These are phyloP conservation scores for Hycleus cichorii DNA, from an alignment of 1,140 invertebrate species.

Conservation along the genomic window DNA sequence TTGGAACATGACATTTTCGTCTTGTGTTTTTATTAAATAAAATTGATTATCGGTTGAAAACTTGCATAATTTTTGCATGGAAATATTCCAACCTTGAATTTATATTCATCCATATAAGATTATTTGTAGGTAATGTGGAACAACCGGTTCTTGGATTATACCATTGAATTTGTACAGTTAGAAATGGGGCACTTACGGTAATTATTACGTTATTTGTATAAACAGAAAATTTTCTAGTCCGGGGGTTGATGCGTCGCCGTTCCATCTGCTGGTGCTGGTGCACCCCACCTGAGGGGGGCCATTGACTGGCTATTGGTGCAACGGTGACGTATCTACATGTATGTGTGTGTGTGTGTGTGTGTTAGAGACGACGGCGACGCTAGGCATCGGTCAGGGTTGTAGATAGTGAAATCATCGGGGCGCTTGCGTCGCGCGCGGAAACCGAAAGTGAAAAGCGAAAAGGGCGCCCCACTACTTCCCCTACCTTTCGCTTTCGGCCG, in stretches of 20 bases:
- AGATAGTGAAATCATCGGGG: slow-evolving; percentile 31
- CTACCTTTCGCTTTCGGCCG: slow-evolving; percentile 39
- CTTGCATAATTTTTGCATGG: too few species aligned
- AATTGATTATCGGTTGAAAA: too few species aligned
- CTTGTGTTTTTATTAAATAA: too few species aligned
- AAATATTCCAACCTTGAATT: not conserved
- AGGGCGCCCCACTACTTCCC: slow-evolving; percentile 27
- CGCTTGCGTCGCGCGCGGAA: slow-evolving; percentile 36
- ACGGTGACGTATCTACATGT: slow-evolving; percentile 5
- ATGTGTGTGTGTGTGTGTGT: not conserved
- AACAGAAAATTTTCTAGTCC: too few species aligned
- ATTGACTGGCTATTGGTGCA: slow-evolving; percentile 8
- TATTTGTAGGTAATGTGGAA: not conserved
- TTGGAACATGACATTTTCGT: too few species aligned
- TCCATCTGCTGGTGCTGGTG: not conserved
- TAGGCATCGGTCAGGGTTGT: slow-evolving; percentile 32
- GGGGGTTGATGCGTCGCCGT: too few species aligned
- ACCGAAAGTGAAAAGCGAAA: slow-evolving; percentile 41
- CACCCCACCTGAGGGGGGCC: slow-evolving; percentile 16
- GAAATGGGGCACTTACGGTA: too few species aligned
- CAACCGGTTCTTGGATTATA: not conserved
- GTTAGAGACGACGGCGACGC: slow-evolving; percentile 12
- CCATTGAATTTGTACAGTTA: not conserved
- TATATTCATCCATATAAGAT: not conserved
- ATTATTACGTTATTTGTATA: too few species aligned